phyloP scores from a whole-genome alignment of 2,113 vertebrate genomes.

The Marcusenius ussheri region DNA sequence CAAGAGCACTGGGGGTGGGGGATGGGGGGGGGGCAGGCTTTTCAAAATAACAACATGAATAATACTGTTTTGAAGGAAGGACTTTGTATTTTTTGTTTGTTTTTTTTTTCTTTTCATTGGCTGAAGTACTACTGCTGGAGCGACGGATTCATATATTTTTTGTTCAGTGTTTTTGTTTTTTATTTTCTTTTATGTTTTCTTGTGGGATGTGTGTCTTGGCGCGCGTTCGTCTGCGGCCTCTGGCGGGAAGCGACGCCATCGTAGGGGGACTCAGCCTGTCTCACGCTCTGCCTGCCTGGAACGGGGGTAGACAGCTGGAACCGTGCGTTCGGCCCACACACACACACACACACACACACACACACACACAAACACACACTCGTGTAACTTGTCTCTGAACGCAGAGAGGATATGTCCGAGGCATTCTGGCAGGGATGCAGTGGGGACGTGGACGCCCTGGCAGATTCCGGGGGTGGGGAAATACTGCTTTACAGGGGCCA shows the following conservation, averaged over 20 bases:
- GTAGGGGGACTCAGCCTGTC: not conserved
- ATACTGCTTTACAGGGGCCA: not conserved
- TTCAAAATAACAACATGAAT: not conserved
- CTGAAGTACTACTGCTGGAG: not conserved
- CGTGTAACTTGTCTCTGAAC: not conserved
- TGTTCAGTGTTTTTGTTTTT: not conserved
- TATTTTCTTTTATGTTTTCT: not conserved
- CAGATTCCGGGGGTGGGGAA: not conserved
- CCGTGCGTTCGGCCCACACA: not conserved
- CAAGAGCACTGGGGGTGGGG: not conserved
- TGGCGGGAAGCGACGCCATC: not conserved
- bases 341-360: conserved; percentile 12
- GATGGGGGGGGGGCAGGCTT: not conserved
- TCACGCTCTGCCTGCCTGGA: conserved; percentile 14
- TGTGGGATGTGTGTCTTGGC: not conserved
- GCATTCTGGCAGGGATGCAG: not conserved
- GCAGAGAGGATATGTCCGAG: not conserved
- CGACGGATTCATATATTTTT: not conserved
- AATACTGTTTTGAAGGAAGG: not conserved
- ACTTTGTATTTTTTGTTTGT: not conserved
- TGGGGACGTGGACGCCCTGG: not conserved
- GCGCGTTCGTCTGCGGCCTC: not conserved
- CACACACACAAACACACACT: conserved; percentile 1
- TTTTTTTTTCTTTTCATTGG: not conserved
- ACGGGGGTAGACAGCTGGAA: conserved; percentile 15